Evolutionary conservation across 2,113 vertebrate genomes (phyloP).

Genomic region (Empidonax traillii): DNA sequence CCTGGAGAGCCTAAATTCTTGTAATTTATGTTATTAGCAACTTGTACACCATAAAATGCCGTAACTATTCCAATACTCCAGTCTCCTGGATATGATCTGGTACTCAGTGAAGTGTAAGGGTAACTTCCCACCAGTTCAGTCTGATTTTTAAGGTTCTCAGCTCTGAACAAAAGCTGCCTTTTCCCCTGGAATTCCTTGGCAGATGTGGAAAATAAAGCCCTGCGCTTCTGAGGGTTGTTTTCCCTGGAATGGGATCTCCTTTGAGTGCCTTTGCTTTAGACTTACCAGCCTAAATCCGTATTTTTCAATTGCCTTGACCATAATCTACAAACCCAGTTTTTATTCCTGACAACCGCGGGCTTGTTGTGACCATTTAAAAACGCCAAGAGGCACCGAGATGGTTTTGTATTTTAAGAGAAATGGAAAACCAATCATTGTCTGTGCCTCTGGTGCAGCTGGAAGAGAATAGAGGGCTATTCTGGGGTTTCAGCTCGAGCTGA

Average conservation of each 20-base stretch:
- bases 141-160: not conserved
- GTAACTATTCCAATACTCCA: fast-evolving
- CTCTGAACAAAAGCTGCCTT: not conserved
- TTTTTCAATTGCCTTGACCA: not conserved
- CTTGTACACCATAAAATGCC: not conserved
- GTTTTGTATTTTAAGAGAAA: not conserved
- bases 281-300: fast-evolving
- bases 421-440: not conserved
- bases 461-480: too few species aligned
- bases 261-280: not conserved
- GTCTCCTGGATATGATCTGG: not conserved
- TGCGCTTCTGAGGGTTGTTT: not conserved
- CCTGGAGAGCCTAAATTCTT: not conserved
- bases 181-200: not conserved
- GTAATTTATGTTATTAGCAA: not conserved
- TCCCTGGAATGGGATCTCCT: not conserved
- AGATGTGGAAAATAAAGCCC: not conserved
- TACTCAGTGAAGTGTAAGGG: not conserved
- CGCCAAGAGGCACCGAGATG: not conserved
- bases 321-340: not conserved
- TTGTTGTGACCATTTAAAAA: not conserved
- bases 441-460: not conserved
- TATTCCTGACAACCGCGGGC: not conserved
- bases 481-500: not conserved
- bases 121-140: fast-evolving